These are phyloP conservation scores for Pantherophis vulpinus DNA, from an alignment of 2,797 vertebrate species.

Conservation along the genomic window DNA sequence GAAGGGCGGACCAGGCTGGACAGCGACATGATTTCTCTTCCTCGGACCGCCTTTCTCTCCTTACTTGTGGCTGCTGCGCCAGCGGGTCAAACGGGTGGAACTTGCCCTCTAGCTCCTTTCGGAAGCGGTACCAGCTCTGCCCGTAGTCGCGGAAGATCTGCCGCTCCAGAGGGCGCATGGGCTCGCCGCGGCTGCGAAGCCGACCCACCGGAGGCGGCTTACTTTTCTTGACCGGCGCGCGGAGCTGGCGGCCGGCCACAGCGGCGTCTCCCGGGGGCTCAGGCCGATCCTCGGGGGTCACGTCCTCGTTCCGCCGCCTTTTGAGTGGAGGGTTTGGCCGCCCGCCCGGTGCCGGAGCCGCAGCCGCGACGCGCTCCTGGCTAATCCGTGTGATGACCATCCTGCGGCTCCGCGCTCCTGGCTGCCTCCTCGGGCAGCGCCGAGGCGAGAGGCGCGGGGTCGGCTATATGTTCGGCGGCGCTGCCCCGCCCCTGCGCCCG, in stretches of 20 bases:
- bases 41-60: neutral
- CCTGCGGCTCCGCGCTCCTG: neutral
- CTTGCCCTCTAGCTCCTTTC: constrained; percentile 76
- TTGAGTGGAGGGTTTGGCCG: neutral
- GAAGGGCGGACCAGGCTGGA: neutral
- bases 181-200: neutral
- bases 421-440: neutral
- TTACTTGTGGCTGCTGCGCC: constrained; percentile 84
- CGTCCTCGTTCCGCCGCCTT: neutral
- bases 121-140: constrained; percentile 80
- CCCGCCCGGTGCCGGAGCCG: neutral
- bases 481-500: neutral
- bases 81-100: constrained; percentile 80
- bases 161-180: constrained; percentile 57
- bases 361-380: neutral
- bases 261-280: constrained; percentile 8
- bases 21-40: neutral
- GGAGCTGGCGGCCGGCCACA: constrained; percentile 32
- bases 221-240: constrained; percentile 62
- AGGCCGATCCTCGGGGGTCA: constrained; percentile 6
- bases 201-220: constrained; percentile 42
- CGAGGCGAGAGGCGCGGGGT: accelerated
- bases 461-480: neutral
- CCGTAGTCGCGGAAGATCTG: constrained; percentile 82
- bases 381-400: constrained; percentile 9